Conservation (phyloP, 2,797 vertebrate genomes). For the Typhlichthys subterraneus region DNA sequence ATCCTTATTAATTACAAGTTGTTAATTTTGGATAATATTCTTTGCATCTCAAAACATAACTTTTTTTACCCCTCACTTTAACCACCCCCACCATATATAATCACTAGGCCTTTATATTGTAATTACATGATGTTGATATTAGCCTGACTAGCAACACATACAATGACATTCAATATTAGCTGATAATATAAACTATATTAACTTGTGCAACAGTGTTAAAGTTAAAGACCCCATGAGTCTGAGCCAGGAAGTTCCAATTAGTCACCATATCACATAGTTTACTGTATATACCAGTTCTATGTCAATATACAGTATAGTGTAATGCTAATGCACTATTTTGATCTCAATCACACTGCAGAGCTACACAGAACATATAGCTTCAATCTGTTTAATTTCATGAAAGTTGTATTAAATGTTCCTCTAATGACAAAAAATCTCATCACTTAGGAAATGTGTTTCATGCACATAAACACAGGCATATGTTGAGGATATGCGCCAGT, state of each 20-base stretch:
- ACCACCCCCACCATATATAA: not conserved
- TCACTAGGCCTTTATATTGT: too few relatives aligned
- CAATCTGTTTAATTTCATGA: too few relatives aligned
- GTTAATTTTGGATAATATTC: not conserved
- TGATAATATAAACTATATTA: constrained; percentile 30
- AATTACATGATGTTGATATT: constrained; percentile 9
- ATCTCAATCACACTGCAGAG: too few relatives aligned
- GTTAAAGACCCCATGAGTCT: constrained; percentile 40
- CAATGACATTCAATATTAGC: constrained; percentile 31
- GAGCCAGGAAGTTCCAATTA: constrained; percentile 23
- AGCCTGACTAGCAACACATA: constrained; percentile 12
- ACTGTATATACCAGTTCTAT: too few relatives aligned
- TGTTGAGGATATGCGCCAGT: too few relatives aligned
- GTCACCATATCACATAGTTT: constrained; percentile 16
- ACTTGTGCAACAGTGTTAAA: constrained; percentile 31
- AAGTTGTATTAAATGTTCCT: too few relatives aligned
- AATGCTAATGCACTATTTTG: too few relatives aligned
- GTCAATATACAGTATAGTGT: too few relatives aligned
- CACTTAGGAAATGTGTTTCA: too few relatives aligned
- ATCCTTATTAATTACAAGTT: not conserved
- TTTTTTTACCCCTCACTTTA: not conserved
- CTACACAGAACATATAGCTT: too few relatives aligned
- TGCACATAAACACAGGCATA: too few relatives aligned
- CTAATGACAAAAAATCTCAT: too few relatives aligned
- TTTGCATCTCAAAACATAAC: not conserved